Conservation (phyloP, 2,113 vertebrate genomes). For the Chlorocebus sabaeus region DNA sequence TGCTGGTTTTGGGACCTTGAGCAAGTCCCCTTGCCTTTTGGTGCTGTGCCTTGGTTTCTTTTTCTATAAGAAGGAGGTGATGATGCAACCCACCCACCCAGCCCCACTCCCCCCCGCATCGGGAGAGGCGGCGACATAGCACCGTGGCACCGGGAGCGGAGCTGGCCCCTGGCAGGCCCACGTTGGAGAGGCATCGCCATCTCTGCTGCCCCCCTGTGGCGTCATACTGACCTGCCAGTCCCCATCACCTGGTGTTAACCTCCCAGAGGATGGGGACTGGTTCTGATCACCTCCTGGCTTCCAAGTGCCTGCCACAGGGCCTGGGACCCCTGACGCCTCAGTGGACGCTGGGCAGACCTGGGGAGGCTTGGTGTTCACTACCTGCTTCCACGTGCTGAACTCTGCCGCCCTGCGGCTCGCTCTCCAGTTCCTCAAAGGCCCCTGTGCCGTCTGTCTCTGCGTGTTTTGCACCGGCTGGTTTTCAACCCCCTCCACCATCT, state of each 20-base stretch:
- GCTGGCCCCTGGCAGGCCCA: neutral
- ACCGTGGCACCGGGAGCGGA: fast-evolving
- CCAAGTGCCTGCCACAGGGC: neutral
- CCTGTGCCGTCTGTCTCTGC: fast-evolving
- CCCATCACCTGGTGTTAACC: fast-evolving
- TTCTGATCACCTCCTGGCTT: neutral
- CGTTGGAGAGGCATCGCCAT: fast-evolving
- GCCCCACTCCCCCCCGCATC: too few species aligned
- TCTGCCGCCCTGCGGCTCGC: neutral
- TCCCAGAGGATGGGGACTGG: neutral
- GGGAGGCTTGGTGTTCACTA: fast-evolving
- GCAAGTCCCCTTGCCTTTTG: neutral
- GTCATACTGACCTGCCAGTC: fast-evolving
- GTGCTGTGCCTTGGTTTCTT: neutral
- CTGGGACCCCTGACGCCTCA: neutral
- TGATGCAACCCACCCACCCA: too few species aligned
- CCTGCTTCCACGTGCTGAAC: fast-evolving
- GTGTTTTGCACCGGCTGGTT: fast-evolving
- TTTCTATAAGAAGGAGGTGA: neutral
- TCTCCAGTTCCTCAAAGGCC: neutral
- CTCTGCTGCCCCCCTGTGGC: neutral
- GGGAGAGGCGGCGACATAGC: too few species aligned
- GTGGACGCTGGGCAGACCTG: neutral
- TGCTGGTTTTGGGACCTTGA: neutral
- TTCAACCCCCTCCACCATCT: neutral